Evolutionary conservation across 2,888 invertebrate species (phyloP).

Genomic region (Myopa tessellatipennis): DNA sequence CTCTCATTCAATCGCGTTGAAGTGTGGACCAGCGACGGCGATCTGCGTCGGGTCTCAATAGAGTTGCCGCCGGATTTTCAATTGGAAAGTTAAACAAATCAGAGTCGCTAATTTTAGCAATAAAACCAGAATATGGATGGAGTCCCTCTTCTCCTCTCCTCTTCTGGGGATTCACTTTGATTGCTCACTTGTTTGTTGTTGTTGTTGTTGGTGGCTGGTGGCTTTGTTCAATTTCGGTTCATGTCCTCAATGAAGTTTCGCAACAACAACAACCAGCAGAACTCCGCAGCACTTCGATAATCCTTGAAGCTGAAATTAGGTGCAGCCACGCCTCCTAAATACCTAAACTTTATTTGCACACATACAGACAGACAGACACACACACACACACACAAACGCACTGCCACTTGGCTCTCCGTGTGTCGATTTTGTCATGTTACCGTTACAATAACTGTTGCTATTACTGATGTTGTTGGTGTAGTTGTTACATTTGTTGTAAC

Average conservation of each 20-base stretch:
- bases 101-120: constrained; percentile 28
- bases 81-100: constrained; percentile 36
- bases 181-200: constrained; percentile 26
- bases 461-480: constrained; percentile 41
- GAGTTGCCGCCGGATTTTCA: constrained; percentile 18
- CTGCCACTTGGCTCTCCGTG: too few relatives aligned
- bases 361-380: not conserved
- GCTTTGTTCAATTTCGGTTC: constrained; percentile 11
- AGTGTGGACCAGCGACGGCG: not conserved
- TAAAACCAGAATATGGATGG: not conserved
- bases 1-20: not conserved
- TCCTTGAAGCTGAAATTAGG: not conserved
- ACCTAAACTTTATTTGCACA: not conserved
- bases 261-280: constrained; percentile 11
- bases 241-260: constrained; percentile 28
- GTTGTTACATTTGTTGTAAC: constrained; percentile 30
- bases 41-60: not conserved
- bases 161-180: not conserved
- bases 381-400: not conserved
- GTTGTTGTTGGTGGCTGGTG: not conserved
- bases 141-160: not conserved
- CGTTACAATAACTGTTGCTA: constrained; percentile 41
- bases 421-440: not conserved
- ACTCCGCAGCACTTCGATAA: not conserved
- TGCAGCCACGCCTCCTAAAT: not conserved